Conservation (phyloP, 2,888 invertebrate genomes). For the Apoderus coryli region DNA sequence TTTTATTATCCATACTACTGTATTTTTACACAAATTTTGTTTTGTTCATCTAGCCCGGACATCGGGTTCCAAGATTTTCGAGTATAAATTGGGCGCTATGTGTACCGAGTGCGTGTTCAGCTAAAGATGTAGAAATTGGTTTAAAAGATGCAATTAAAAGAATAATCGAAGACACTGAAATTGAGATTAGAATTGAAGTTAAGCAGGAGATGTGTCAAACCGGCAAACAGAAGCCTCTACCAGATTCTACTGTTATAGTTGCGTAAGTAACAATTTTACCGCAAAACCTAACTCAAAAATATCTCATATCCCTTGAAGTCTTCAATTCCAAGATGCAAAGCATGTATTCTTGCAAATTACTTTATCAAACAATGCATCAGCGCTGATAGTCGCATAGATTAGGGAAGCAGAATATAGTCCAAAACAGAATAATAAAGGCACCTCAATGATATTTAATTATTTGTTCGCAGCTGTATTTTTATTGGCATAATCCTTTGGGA, state of each 20-base stretch:
- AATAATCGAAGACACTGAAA: conserved; percentile 38
- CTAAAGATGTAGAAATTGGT: conserved; percentile 42
- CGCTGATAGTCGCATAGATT: too few relatives aligned
- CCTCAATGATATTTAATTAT: conserved; percentile 7
- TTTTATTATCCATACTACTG: too few relatives aligned
- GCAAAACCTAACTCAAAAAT: too few relatives aligned
- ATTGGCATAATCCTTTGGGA: conserved; percentile 21
- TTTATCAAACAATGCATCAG: too few relatives aligned
- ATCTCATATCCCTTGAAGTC: too few relatives aligned
- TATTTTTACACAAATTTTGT: too few relatives aligned
- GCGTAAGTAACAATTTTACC: conserved; percentile 23
- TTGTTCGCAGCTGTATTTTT: conserved; percentile 25
- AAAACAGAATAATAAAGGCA: too few relatives aligned
- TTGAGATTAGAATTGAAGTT: conserved; percentile 42
- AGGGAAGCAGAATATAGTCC: too few relatives aligned
- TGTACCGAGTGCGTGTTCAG: conserved; percentile 45
- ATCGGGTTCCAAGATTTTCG: conserved; percentile 51
- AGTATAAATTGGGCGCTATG: conserved; percentile 55
- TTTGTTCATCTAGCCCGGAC: conserved; percentile 55
- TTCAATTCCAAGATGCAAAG: too few relatives aligned
- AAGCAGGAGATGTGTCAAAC: conserved; percentile 48
- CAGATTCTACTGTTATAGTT: conserved; percentile 22
- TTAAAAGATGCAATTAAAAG: conserved; percentile 35
- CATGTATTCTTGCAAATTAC: too few relatives aligned
- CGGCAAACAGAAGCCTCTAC: conserved; percentile 14